Percentiles rank a stretch among this genome's conserved stretches.
phyloP scores from a whole-genome alignment of 2,888 invertebrate genomes.

The Cotesia congregata region DNA sequence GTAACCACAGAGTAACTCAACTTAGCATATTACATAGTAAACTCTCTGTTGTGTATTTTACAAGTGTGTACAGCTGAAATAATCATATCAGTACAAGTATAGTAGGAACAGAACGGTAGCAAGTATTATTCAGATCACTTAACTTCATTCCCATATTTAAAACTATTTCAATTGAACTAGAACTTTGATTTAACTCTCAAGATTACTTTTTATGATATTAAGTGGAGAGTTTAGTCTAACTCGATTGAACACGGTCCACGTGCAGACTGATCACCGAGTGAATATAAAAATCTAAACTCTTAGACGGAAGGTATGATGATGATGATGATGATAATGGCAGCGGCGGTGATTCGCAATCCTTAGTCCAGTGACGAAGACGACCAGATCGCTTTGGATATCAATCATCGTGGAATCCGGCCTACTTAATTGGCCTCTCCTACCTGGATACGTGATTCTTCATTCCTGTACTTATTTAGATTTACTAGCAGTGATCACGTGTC shows the following conservation, averaged over 20 bases:
- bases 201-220: no score
- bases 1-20: not conserved
- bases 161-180: no score
- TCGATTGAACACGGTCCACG: not conserved
- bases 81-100: no score
- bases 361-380: slow-evolving; percentile 37
- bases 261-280: not conserved
- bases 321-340: not conserved
- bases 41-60: no score
- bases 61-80: no score
- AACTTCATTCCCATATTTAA: no score
- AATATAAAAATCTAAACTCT: no score
- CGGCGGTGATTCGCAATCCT: slow-evolving; percentile 24
- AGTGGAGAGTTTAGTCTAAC: not conserved
- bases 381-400: slow-evolving; percentile 52
- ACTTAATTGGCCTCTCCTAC: slow-evolving; percentile 43
- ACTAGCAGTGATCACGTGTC: slow-evolving; percentile 25
- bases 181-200: no score
- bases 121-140: no score
- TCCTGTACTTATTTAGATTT: slow-evolving; percentile 24
- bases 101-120: no score
- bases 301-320: not conserved
- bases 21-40: not conserved
- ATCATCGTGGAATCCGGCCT: slow-evolving; percentile 56
- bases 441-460: slow-evolving; percentile 39